Percentiles rank a stretch among this genome's conserved stretches.
Conservation (phyloP, 2,113 vertebrate genomes). For the Myanophis thanlyinensis region DNA sequence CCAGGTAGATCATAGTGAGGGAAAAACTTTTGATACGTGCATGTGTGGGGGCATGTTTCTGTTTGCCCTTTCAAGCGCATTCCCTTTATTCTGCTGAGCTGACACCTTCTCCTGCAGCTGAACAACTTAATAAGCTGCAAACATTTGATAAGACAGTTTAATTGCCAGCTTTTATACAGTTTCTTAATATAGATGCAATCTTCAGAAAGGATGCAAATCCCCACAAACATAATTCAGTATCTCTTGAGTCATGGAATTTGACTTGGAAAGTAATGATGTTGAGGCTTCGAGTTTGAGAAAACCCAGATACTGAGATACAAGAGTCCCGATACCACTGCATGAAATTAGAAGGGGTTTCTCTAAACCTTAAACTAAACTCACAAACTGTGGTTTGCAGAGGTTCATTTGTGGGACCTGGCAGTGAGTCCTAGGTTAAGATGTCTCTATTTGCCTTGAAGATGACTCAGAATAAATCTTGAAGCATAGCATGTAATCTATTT, state of each 20-base stretch:
- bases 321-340: not conserved
- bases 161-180: conserved; percentile 65
- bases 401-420: not conserved
- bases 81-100: not conserved
- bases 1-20: conserved; percentile 1
- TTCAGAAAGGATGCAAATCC: conserved; percentile 55
- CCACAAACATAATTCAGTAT: conserved; percentile 62
- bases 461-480: not conserved
- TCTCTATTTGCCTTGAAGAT: not conserved
- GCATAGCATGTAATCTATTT: not conserved
- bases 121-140: conserved; percentile 70
- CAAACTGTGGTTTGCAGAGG: not conserved
- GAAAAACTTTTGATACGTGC: conserved; percentile 9
- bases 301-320: not conserved
- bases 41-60: not conserved
- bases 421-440: not conserved
- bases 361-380: not conserved
- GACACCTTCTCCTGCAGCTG: conserved; percentile 57
- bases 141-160: conserved; percentile 74
- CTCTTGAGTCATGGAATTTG: conserved; percentile 54
- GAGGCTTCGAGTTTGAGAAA: not conserved
- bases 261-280: conserved; percentile 37
- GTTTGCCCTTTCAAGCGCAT: conserved; percentile 4
- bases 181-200: conserved; percentile 57
- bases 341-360: not conserved